phyloP scores from a whole-genome alignment of 2,888 invertebrate species.

The Tupiocoris notatus region DNA sequence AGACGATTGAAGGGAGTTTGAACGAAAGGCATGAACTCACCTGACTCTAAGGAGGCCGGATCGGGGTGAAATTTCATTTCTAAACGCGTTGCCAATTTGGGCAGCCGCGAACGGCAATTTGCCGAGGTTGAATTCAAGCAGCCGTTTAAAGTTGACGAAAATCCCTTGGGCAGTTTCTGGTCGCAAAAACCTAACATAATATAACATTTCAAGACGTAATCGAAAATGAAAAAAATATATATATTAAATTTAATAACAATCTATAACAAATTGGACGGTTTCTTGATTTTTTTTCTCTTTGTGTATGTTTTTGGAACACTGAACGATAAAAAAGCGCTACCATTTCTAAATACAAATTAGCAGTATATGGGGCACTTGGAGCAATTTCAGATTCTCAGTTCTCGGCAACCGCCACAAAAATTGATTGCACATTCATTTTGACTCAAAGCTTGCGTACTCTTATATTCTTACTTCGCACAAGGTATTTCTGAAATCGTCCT shows the following conservation, averaged over 20 bases:
- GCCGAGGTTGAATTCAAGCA: slow-evolving; percentile 96
- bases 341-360: too few species aligned
- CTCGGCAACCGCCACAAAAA: too few species aligned
- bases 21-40: slow-evolving; percentile 51
- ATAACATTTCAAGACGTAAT: slow-evolving; percentile 54
- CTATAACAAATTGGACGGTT: not conserved
- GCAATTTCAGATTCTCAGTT: too few species aligned
- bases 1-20: not conserved
- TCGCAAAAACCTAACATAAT: slow-evolving; percentile 72
- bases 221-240: slow-evolving; percentile 20
- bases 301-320: too few species aligned
- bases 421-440: too few species aligned
- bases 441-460: too few species aligned
- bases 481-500: too few species aligned
- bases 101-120: slow-evolving; percentile 96
- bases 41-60: slow-evolving; percentile 88
- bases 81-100: slow-evolving; percentile 96
- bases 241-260: slow-evolving; percentile 2
- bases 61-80: slow-evolving; percentile 98
- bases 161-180: slow-evolving; percentile 99
- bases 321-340: too few species aligned
- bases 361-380: too few species aligned
- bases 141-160: slow-evolving; percentile 97
- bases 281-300: not conserved
- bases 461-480: too few species aligned